These are phyloP conservation scores for Ochlodes sylvanus DNA, from an alignment of 2,888 invertebrate genomes.

Conservation along the genomic window DNA sequence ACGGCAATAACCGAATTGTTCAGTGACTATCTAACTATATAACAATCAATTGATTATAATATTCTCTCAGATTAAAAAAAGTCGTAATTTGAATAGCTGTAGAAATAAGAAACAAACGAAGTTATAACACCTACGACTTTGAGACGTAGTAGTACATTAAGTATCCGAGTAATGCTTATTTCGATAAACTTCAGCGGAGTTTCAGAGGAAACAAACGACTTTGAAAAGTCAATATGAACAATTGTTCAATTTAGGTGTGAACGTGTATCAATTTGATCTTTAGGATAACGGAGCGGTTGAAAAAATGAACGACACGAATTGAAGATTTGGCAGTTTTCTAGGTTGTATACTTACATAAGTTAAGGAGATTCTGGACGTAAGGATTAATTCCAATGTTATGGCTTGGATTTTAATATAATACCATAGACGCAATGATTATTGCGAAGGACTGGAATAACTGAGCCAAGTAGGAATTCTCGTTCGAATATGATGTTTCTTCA, in stretches of 20 bases:
- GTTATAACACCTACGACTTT: neutral
- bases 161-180: constrained; percentile 48
- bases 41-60: no score
- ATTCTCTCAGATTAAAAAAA: no score
- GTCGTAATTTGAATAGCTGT: constrained; percentile 48
- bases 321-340: neutral
- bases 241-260: constrained; percentile 43
- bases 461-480: no score
- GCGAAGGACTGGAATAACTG: no score
- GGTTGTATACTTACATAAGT: no score
- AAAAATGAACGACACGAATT: neutral
- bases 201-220: constrained; percentile 31
- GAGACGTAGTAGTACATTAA: constrained; percentile 42
- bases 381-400: no score
- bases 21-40: no score
- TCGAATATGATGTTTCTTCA: no score
- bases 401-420: no score
- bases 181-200: constrained; percentile 48
- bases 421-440: no score
- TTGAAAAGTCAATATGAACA: constrained; percentile 39
- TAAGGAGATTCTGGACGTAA: no score
- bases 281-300: neutral
- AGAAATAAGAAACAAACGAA: constrained; percentile 50
- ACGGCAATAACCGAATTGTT: no score
- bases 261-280: constrained; percentile 28